Base-by-base conservation (phyloP, 2,888 invertebrate species). In the Isotomurus palustris region DNA sequence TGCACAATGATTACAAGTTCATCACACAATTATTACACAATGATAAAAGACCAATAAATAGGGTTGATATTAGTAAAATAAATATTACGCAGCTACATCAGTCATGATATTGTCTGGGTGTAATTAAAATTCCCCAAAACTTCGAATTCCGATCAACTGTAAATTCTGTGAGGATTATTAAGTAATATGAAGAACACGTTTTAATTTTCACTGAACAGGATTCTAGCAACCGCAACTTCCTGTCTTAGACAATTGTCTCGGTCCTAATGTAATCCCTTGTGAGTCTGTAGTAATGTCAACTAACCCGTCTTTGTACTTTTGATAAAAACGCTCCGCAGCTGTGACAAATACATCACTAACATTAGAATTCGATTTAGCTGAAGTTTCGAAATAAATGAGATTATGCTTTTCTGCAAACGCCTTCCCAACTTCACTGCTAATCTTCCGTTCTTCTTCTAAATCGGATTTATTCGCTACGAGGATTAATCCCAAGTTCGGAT, bases 401-500 rank as follows among this genome's bases (percentile, higher is more conserved):
- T 41, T 40, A 17, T 54, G 19, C 12, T 21, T 17, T 21, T 32
- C 40, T 17, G 60, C 60, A 24, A 53, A 21, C 21, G 49, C 41
- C 12, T 50, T 21, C 3, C 53, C 60, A 19, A 57, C 60, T 0
- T 57, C 32, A 14, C n/a, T 22, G 6, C 21, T 22, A 22, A 24
- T 8, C 8, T 47, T 12, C 44, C 60, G 24, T 41, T 35, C 10
- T 19, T 41, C 25, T 17, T n/a, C 28, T 19, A 60, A 43, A 24
- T 61, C 60, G 14, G 36, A 21, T 27, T 61, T 61, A 27, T 61
- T 61, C 36, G 57, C 60, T n/a, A 61, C 54, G 14, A 61, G 49
- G 19, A 53, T 54, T 1, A 40, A 22, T 6, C 43, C 48, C 6
- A 61, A 28, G 12, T 57, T 57, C 1, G 57, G 54, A 25, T 53